Evolutionary conservation across 2,888 invertebrate species (phyloP).

Genomic region (Mimas tiliae): DNA sequence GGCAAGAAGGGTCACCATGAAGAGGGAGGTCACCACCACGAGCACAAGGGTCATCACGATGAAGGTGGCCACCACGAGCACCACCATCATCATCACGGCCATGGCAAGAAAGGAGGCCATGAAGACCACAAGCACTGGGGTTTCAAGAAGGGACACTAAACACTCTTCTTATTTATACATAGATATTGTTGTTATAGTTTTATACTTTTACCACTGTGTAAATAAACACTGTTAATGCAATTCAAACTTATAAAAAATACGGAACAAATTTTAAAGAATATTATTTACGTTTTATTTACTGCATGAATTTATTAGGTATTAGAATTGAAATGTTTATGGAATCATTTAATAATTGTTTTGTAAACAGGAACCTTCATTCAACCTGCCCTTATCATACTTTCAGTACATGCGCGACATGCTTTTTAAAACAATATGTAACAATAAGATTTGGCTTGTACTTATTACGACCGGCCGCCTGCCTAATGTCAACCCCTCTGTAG

Average conservation of each 20-base stretch:
- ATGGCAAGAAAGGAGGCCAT: slow-evolving; percentile 91
- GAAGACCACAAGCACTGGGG: slow-evolving; percentile 93
- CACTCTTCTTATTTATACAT: background rate
- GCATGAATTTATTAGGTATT: too few relatives aligned
- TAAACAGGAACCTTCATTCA: too few relatives aligned
- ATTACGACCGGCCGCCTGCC: too few relatives aligned
- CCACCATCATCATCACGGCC: slow-evolving; percentile 88
- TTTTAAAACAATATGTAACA: too few relatives aligned
- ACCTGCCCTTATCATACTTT: too few relatives aligned
- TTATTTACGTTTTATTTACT: too few relatives aligned
- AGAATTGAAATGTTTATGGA: too few relatives aligned
- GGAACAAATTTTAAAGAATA: too few relatives aligned
- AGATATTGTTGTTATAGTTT: slow-evolving; percentile 34
- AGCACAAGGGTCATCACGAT: slow-evolving; percentile 91
- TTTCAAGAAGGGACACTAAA: slow-evolving; percentile 82
- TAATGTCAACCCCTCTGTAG: too few relatives aligned
- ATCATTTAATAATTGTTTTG: too few relatives aligned
- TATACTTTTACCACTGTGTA: slow-evolving; percentile 42
- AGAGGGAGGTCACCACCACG: slow-evolving; percentile 91
- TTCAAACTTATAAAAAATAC: background rate
- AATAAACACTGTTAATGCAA: slow-evolving; percentile 41
- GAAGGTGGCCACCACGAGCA: slow-evolving; percentile 91
- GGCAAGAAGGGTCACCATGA: slow-evolving; percentile 92
- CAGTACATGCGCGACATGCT: too few relatives aligned
- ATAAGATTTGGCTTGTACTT: too few relatives aligned